These are phyloP conservation scores for Ceratoteleas bidentatus DNA, from an alignment of 1,140 invertebrate species.

Conservation along the genomic window DNA sequence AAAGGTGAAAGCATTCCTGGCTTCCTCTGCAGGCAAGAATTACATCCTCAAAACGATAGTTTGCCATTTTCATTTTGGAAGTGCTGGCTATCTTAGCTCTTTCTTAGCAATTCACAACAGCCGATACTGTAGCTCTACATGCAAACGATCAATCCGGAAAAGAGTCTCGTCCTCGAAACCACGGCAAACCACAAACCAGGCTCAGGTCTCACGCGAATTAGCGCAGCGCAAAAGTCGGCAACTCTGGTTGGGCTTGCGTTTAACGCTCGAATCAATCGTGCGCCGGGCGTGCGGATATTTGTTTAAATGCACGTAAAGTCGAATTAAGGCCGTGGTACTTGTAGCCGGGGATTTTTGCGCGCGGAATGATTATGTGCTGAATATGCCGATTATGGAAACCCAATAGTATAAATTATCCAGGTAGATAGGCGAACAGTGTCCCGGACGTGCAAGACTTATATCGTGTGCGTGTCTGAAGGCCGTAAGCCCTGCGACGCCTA, in stretches of 20 bases:
- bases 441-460: slow-evolving; percentile 72
- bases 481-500: slow-evolving; percentile 76
- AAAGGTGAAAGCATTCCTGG: too few species aligned
- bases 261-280: slow-evolving; percentile 16
- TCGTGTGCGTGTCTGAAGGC: slow-evolving; percentile 77
- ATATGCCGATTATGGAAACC: slow-evolving; percentile 60
- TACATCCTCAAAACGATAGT: too few species aligned
- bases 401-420: slow-evolving; percentile 73
- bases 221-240: neutral
- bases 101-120: too few species aligned
- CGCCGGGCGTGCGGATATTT: slow-evolving; percentile 22
- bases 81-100: too few species aligned
- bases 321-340: slow-evolving; percentile 25
- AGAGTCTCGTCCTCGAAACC: too few species aligned
- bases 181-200: too few species aligned
- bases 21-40: too few species aligned
- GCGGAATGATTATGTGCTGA: slow-evolving; percentile 36
- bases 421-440: slow-evolving; percentile 70
- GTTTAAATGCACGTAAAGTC: slow-evolving; percentile 35
- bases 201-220: too few species aligned
- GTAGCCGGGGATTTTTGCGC: slow-evolving; percentile 21
- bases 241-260: slow-evolving; percentile 3
- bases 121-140: too few species aligned
- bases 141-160: too few species aligned
- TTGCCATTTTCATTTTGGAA: too few species aligned